These are phyloP conservation scores for Hypanus sabinus DNA, from an alignment of 2,113 vertebrate species.

Conservation along the genomic window DNA sequence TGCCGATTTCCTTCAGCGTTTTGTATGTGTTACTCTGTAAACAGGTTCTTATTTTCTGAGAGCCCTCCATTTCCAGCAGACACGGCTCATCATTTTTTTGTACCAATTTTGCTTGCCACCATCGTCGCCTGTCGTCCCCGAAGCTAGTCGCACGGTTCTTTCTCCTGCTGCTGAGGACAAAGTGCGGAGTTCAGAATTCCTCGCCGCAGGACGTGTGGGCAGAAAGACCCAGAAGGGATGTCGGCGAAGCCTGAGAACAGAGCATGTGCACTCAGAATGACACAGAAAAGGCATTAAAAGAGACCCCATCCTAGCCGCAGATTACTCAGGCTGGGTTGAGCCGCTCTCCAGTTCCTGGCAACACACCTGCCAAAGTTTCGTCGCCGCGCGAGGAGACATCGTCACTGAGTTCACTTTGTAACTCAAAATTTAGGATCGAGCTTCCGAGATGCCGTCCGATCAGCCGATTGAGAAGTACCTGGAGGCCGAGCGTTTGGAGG, in stretches of 20 bases:
- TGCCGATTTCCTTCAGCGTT: too few relatives aligned
- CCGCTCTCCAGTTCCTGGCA: too few relatives aligned
- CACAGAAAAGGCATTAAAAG: not conserved
- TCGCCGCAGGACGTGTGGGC: constrained; percentile 68
- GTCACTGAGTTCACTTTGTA: too few relatives aligned
- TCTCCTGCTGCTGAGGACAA: constrained; percentile 45
- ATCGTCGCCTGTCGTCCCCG: not conserved
- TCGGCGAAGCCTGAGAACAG: constrained; percentile 63
- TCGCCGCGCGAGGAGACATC: too few relatives aligned
- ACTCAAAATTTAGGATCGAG: too few relatives aligned
- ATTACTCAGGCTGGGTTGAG: not conserved
- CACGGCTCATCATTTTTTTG: not conserved
- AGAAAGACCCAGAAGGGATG: constrained; percentile 62
- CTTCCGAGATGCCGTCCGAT: not conserved
- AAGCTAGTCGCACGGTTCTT: constrained; percentile 40
- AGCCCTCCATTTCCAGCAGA: not conserved
- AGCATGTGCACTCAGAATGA: not conserved
- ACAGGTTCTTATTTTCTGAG: not conserved
- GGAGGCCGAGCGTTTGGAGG: too few relatives aligned
- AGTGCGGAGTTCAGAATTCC: constrained; percentile 59
- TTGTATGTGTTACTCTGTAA: not conserved
- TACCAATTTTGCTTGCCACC: not conserved
- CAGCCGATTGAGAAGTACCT: too few relatives aligned
- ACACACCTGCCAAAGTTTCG: too few relatives aligned
- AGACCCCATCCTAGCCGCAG: not conserved